Evolutionary conservation across 2,797 vertebrate genomes (phyloP), one percentile per base, ranked within the genome.

Genomic region (Botia kubotai): DNA sequence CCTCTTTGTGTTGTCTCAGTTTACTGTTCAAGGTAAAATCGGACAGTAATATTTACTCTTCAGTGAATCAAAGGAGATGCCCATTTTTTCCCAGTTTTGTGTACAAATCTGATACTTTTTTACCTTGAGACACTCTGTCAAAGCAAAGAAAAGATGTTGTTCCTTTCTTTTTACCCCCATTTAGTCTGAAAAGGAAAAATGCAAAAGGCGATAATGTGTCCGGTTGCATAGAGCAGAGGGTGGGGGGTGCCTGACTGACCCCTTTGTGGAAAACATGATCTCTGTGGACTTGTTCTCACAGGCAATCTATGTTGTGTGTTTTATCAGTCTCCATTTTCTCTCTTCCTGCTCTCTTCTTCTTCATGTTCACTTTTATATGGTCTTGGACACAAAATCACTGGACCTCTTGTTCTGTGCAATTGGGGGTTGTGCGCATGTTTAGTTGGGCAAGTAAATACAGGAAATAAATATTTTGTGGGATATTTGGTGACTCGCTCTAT

Each of bases 41-140:
- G 82, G 77, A 82, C 81, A 75, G 80, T 74, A 81, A 85, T 86
- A 86, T 88, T 87, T 87, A 80, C 82, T 84, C 70, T 71, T 72
- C 58, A 69, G 5, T 71, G 72, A 85, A 83, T 87, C 82, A 84
- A 86, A 83, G 66, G 63, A 71, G 80, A 36, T 48, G 50, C 77
- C 52, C 19, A 43, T 16, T 82, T 72, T 71, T 7, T 12, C 21
- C 57, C 21, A 16, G 1, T 80, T 58, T 72, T 23, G 52, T 52
- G 72, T 53, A 80, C 83, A 83, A 83, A 86, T 87, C 62, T 66
- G 85, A 87, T 87, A 87, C 83, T 79, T 84, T 80, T 67, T 50
- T 36, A 23, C 33, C 33, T 33, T 33, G 70, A 80, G 75, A 86
- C 55, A 53, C 70, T 57, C 71, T 84, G 78, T 83, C 77, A 84